Conservation (phyloP, 2,113 vertebrate species). For the Petroica traversi region DNA sequence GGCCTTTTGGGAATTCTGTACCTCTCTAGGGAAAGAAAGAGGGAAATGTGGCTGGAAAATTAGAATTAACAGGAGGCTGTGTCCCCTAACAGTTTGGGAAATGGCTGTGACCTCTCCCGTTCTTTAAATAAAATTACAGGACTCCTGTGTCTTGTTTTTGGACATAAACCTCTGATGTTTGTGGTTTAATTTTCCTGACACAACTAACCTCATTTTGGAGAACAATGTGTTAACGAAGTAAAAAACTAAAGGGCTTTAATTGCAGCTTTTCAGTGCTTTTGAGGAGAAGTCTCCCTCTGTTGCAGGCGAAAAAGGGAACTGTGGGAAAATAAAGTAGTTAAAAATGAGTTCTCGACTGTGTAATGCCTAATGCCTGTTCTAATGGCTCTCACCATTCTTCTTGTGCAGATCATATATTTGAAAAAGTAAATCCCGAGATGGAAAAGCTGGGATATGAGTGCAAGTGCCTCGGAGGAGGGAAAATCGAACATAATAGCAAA, state of each 20-base stretch:
- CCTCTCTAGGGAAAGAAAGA: background rate
- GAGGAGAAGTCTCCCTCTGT: background rate
- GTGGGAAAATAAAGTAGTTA: background rate
- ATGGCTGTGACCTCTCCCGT: background rate
- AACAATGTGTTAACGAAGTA: fast-evolving
- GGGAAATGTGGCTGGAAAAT: background rate
- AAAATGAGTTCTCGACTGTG: background rate
- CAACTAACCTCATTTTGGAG: background rate
- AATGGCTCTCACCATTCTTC: background rate
- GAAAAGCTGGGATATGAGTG: conserved; percentile 83
- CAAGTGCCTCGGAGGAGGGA: conserved; percentile 87
- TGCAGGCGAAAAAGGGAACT: background rate
- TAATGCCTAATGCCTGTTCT: fast-evolving
- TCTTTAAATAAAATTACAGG: fast-evolving
- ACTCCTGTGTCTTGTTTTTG: background rate
- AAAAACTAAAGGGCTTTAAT: background rate
- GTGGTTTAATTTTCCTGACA: background rate
- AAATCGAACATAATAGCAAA: conserved; percentile 85
- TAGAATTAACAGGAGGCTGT: background rate
- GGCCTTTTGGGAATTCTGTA: fast-evolving
- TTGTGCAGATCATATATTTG: conserved; percentile 87
- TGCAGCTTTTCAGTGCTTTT: fast-evolving
- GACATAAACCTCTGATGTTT: background rate
- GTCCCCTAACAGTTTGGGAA: background rate
- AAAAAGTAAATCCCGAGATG: conserved; percentile 83